Evolutionary conservation across 92 coral and sea anemone species (phyloP).

Genomic region (Porites divaricata): DNA sequence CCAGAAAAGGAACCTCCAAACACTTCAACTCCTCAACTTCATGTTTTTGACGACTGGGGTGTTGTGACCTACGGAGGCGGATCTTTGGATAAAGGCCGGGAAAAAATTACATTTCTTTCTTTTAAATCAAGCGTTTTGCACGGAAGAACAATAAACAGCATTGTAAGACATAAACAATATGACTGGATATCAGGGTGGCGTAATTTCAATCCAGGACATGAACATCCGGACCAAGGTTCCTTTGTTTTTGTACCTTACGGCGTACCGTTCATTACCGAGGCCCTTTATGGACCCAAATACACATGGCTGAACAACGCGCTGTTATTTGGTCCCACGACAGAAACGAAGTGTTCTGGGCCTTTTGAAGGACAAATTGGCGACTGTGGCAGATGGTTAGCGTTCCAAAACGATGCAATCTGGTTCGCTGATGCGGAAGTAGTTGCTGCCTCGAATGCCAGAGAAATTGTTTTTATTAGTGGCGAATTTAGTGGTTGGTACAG

Average conservation of each 20-base stretch:
- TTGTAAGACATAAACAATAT: conserved; percentile 58
- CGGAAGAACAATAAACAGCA: conserved; percentile 78
- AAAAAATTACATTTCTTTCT: conserved; percentile 62
- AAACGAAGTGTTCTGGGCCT: conserved; percentile 40
- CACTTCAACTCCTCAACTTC: conserved; percentile 51
- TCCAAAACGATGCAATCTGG: conserved; percentile 53
- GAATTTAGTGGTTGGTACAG: conserved; percentile 80
- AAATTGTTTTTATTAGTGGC: conserved; percentile 75
- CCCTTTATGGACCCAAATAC: conserved; percentile 92
- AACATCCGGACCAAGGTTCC: conserved; percentile 97
- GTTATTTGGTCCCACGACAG: conserved; percentile 66
- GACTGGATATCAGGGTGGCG: conserved; percentile 64
- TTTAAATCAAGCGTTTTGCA: conserved; percentile 90
- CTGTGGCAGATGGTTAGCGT: conserved; percentile 66
- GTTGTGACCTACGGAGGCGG: conserved; percentile 78
- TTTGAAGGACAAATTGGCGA: conserved; percentile 88
- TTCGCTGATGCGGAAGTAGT: conserved; percentile 72
- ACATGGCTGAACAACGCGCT: conserved; percentile 90
- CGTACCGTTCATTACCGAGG: conserved; percentile 81
- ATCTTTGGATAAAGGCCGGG: not conserved
- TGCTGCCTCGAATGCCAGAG: conserved; percentile 57
- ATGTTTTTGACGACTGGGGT: conserved; percentile 95
- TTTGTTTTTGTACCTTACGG: conserved; percentile 85
- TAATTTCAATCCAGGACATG: conserved; percentile 88
- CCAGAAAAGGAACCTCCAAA: conserved; percentile 44